Evolutionary conservation across 2,797 vertebrate genomes (phyloP).

Genomic region (Amblyraja radiata): DNA sequence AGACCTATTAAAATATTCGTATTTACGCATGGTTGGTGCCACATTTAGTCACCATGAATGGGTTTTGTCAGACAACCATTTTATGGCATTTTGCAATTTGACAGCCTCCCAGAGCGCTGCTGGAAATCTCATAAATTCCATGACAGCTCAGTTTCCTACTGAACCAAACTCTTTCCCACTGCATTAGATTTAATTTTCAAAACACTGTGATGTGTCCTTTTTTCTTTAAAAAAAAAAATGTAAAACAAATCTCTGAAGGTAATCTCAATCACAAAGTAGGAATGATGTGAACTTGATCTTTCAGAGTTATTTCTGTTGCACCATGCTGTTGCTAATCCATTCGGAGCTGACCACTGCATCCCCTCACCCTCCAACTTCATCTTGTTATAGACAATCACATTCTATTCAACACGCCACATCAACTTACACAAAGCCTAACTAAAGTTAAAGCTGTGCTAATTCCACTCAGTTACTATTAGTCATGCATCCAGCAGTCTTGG

Average conservation of each 20-base stretch:
- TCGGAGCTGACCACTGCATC: background rate
- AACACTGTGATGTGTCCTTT: conserved; percentile 11
- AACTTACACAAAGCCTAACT: background rate
- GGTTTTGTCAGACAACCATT: conserved; percentile 38
- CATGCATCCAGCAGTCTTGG: background rate
- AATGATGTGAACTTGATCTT: background rate
- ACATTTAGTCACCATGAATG: conserved; percentile 38
- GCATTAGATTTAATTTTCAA: conserved; percentile 24
- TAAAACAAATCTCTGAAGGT: background rate
- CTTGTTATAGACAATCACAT: background rate
- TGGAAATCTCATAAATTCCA: conserved; percentile 38
- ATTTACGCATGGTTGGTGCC: conserved; percentile 38
- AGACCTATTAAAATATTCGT: conserved; percentile 38
- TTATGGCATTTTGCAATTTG: conserved; percentile 38
- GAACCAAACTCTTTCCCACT: conserved; percentile 35
- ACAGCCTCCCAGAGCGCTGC: conserved; percentile 33
- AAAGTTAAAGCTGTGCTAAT: background rate
- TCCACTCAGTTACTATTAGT: background rate
- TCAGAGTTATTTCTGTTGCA: background rate
- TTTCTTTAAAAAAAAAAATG: background rate
- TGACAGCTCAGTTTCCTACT: conserved; percentile 34
- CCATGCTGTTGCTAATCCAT: background rate
- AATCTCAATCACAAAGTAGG: background rate
- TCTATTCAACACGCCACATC: conserved; percentile 13
- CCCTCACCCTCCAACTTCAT: background rate